Conservation (phyloP, 2,888 invertebrate species). For the Brachyptera risi region DNA sequence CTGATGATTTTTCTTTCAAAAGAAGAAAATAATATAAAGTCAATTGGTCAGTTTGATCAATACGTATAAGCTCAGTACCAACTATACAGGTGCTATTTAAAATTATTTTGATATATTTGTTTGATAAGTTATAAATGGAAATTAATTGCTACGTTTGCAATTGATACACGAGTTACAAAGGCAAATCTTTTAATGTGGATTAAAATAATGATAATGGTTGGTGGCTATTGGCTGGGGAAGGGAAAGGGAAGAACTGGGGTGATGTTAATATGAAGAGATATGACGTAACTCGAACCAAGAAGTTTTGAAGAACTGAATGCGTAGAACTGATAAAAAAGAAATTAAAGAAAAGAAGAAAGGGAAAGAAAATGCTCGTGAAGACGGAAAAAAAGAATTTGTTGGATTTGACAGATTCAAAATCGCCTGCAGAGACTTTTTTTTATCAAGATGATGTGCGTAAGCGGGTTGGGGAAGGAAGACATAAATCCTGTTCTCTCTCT, state of each 20-base stretch:
- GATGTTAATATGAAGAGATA: background rate
- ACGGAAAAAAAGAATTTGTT: conserved; percentile 22
- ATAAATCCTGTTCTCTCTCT: conserved; percentile 29
- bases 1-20: too few species aligned
- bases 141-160: too few species aligned
- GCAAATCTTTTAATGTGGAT: too few species aligned
- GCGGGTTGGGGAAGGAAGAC: conserved; percentile 9
- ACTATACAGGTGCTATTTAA: too few species aligned
- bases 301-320: conserved; percentile 5
- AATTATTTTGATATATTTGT: too few species aligned
- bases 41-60: too few species aligned
- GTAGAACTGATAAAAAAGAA: conserved; percentile 19
- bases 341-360: conserved; percentile 20
- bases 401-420: conserved; percentile 32
- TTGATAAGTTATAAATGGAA: too few species aligned
- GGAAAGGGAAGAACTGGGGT: background rate
- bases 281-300: background rate
- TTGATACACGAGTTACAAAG: too few species aligned
- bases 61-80: too few species aligned
- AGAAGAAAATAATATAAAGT: too few species aligned
- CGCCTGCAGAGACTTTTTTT: conserved; percentile 11
- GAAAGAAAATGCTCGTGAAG: conserved; percentile 19
- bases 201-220: too few species aligned
- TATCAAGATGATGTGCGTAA: background rate
- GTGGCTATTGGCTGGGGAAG: background rate